phyloP scores from a whole-genome alignment of 2,113 vertebrate species.

The Heterochromis multidens region DNA sequence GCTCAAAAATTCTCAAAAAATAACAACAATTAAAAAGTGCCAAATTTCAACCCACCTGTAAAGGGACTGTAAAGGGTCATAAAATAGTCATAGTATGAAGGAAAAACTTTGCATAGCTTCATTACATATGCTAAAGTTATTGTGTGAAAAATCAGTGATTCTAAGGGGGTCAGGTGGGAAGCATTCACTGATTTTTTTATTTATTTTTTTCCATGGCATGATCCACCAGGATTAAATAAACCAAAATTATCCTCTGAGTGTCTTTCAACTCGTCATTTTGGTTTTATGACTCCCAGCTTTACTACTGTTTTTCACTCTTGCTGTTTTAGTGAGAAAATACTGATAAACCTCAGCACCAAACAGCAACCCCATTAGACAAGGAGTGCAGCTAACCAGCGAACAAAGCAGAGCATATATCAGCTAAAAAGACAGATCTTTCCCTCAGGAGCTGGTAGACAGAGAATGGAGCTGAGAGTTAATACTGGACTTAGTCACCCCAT shows the following conservation, averaged over 20 bases:
- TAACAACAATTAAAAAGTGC: neutral
- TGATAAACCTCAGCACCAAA: neutral
- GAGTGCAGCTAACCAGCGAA: neutral
- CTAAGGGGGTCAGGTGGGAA: neutral
- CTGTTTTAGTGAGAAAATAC: neutral
- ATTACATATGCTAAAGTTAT: neutral
- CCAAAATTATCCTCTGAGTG: neutral
- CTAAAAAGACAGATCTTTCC: neutral
- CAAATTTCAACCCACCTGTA: neutral
- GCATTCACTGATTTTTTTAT: neutral
- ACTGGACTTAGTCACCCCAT: neutral
- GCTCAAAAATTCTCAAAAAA: neutral
- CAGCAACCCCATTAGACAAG: neutral
- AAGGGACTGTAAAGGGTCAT: neutral
- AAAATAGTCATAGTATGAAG: neutral
- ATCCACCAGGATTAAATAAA: neutral
- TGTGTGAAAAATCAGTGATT: neutral
- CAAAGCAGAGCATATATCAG: neutral
- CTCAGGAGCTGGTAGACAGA: neutral
- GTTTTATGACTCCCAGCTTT: neutral
- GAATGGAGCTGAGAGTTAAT: neutral
- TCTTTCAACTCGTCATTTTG: neutral
- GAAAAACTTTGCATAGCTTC: neutral
- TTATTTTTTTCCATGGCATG: accelerated
- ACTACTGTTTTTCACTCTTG: neutral